These are phyloP conservation scores for Hippocampus kuda DNA, from an alignment of 2,797 vertebrate species.

Conservation along the genomic window DNA sequence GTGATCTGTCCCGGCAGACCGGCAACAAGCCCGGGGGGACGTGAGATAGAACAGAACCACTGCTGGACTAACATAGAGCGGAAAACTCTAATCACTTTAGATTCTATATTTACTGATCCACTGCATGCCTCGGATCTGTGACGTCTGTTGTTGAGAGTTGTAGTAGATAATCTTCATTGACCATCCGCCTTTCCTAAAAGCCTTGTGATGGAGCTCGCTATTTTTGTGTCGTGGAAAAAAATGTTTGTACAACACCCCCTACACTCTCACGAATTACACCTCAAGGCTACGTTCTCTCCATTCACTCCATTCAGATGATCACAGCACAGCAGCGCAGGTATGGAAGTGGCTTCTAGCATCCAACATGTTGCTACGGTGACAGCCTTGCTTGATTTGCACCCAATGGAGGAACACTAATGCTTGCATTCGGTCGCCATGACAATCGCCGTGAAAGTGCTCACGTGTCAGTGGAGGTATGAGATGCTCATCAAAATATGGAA, in stretches of 20 bases:
- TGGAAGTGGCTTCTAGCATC: conserved; percentile 15
- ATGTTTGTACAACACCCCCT: conserved; percentile 3
- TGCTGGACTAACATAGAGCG: background rate
- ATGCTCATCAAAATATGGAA: background rate
- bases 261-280: background rate
- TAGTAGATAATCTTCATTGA: background rate
- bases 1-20: background rate
- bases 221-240: conserved; percentile 3
- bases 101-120: background rate
- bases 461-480: background rate
- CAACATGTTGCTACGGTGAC: conserved; percentile 22
- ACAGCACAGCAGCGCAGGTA: conserved; percentile 11
- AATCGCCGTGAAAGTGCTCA: background rate
- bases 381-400: background rate
- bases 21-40: background rate
- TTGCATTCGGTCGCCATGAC: background rate
- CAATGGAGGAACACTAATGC: background rate
- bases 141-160: background rate
- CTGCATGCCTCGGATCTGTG: background rate
- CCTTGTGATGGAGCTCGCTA: background rate
- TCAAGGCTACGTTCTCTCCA: conserved; percentile 10
- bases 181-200: background rate
- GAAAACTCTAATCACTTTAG: conserved; percentile 5
- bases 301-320: conserved; percentile 36
- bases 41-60: conserved; percentile 1